Evolutionary conservation across 2,113 vertebrate genomes (phyloP).

Genomic region (Bettongia penicillata): DNA sequence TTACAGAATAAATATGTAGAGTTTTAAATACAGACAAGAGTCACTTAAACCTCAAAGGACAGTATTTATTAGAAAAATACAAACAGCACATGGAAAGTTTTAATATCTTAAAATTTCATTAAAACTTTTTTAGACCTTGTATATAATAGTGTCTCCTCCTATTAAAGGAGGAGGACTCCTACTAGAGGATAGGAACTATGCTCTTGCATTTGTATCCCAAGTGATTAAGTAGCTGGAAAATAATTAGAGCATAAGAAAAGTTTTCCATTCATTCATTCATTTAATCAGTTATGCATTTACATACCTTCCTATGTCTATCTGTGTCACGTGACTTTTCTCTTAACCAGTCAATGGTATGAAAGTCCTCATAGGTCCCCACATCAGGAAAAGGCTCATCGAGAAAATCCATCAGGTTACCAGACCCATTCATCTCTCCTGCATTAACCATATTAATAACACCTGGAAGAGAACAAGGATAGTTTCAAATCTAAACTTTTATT

Average conservation of each 20-base stretch:
- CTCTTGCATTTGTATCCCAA: neutral
- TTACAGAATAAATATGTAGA: neutral
- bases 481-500: neutral
- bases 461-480: slow-evolving; percentile 56
- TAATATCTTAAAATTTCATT: neutral
- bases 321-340: slow-evolving; percentile 97
- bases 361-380: slow-evolving; percentile 96
- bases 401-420: slow-evolving; percentile 97
- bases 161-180: neutral
- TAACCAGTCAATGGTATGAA: slow-evolving; percentile 99
- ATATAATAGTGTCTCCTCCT: neutral
- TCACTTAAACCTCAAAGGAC: neutral
- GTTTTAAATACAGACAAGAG: neutral
- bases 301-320: slow-evolving; percentile 95
- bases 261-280: neutral
- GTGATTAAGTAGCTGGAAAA: neutral
- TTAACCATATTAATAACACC: slow-evolving; percentile 88
- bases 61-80: neutral
- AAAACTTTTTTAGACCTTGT: neutral
- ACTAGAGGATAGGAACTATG: neutral
- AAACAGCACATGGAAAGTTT: neutral
- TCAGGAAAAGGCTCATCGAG: slow-evolving; percentile 97
- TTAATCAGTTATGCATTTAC: neutral
- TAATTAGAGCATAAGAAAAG: neutral
- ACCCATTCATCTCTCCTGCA: slow-evolving; percentile 92